Conservation (phyloP, 2,113 vertebrate species). For the Terrapene triunguis region DNA sequence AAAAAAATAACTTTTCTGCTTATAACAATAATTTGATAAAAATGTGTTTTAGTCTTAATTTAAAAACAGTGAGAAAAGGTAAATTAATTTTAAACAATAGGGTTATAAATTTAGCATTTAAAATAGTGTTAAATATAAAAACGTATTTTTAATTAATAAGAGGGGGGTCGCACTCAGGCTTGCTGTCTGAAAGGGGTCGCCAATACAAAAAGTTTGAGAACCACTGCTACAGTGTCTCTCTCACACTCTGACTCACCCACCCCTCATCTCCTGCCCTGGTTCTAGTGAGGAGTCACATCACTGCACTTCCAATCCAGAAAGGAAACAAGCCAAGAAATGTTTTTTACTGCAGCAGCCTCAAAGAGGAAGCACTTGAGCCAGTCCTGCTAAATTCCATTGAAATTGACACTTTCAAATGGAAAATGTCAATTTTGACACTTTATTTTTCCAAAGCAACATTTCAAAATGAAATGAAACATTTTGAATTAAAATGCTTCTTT, state of each 20-base stretch:
- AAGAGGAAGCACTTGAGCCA: not conserved
- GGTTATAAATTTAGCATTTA: too few species aligned
- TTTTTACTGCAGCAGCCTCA: not conserved
- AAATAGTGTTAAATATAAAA: too few species aligned
- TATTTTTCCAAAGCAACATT: conserved; percentile 61
- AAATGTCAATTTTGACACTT: conserved; percentile 63
- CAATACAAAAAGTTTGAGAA: too few species aligned
- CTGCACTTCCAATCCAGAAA: not conserved
- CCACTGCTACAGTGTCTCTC: conserved; percentile 18
- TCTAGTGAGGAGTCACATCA: not conserved
- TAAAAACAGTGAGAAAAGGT: too few species aligned
- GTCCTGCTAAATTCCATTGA: conserved; percentile 46
- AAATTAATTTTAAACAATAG: too few species aligned
- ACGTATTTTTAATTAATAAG: too few species aligned
- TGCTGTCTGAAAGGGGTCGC: too few species aligned
- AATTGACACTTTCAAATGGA: conserved; percentile 70
- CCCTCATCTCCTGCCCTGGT: not conserved
- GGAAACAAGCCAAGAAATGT: not conserved
- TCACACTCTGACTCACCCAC: conserved; percentile 59
- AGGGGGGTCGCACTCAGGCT: too few species aligned
- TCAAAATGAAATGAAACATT: conserved; percentile 54
- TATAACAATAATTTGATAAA: too few species aligned
- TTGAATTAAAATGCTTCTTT: not conserved
- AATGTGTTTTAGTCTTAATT: too few species aligned
- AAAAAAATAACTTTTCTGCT: too few species aligned